Conservation (phyloP, 2,888 invertebrate species). For the Euphydryas editha region DNA sequence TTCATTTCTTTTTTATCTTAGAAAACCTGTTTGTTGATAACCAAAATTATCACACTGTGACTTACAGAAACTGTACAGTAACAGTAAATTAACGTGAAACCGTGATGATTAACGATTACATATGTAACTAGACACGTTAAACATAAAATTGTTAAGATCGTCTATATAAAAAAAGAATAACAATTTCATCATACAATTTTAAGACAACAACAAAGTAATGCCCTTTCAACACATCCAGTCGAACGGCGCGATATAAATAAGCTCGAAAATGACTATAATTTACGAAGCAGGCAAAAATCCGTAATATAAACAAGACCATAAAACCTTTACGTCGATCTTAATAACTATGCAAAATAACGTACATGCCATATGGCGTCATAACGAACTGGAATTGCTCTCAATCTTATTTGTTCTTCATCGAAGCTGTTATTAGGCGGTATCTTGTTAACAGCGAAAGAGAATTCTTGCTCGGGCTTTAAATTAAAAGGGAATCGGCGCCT, state of each 20-base stretch:
- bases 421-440: conserved; percentile 77
- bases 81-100: no score
- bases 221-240: conserved; percentile 6
- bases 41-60: no score
- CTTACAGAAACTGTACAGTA: no score
- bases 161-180: conserved; percentile 14
- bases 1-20: no score
- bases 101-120: no score
- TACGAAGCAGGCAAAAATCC: conserved; percentile 21
- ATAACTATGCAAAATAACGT: conserved; percentile 55
- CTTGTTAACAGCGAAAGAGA: conserved; percentile 70
- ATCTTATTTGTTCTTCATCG: conserved; percentile 75
- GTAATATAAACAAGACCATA: conserved; percentile 27
- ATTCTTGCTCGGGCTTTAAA: conserved; percentile 75
- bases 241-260: conserved; percentile 28
- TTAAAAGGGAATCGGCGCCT: conserved; percentile 78
- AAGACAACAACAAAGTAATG: conserved; percentile 7
- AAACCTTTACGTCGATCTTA: conserved; percentile 26
- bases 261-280: conserved; percentile 32
- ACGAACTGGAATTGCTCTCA: conserved; percentile 60
- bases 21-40: no score
- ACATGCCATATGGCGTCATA: conserved; percentile 70
- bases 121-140: no score
- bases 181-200: conserved; percentile 13
- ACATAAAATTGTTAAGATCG: no score